These are phyloP conservation scores for Rhinoderma darwinii DNA, from an alignment of 2,113 vertebrate genomes.

Conservation along the genomic window DNA sequence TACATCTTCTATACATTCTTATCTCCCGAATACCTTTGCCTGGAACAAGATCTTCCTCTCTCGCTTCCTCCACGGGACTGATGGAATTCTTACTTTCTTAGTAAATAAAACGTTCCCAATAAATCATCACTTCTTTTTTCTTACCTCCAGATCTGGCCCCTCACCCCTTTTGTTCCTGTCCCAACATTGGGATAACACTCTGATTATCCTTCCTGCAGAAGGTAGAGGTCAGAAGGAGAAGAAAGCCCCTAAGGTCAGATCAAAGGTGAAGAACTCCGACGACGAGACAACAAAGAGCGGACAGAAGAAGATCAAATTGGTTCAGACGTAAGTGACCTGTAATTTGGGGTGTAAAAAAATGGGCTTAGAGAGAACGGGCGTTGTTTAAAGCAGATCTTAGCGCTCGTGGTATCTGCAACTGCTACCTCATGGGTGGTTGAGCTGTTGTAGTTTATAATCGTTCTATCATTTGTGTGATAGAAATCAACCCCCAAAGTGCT, in stretches of 20 bases:
- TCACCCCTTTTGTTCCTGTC: constrained; percentile 26
- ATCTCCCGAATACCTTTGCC: not conserved
- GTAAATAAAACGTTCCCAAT: not conserved
- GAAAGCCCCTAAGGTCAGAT: constrained; percentile 88
- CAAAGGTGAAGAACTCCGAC: constrained; percentile 94
- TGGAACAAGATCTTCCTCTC: not conserved
- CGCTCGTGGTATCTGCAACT: too few relatives aligned
- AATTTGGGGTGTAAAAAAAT: not conserved
- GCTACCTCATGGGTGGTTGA: too few relatives aligned
- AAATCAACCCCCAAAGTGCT: too few relatives aligned
- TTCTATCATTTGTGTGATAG: too few relatives aligned
- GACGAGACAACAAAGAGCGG: constrained; percentile 89
- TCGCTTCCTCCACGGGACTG: not conserved
- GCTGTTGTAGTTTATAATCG: not conserved
- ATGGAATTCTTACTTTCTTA: not conserved
- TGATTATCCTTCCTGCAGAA: constrained; percentile 69
- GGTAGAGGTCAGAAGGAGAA: constrained; percentile 91
- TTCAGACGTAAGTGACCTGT: constrained; percentile 82
- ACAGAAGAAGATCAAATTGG: constrained; percentile 93
- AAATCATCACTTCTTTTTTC: not conserved
- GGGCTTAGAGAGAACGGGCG: too few relatives aligned
- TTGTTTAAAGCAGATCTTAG: too few relatives aligned
- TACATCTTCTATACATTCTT: not conserved
- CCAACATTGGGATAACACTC: constrained; percentile 26
- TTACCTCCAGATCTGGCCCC: constrained; percentile 35